Evolutionary conservation across 2,113 vertebrate species (phyloP).

Genomic region (Xenus cinereus): DNA sequence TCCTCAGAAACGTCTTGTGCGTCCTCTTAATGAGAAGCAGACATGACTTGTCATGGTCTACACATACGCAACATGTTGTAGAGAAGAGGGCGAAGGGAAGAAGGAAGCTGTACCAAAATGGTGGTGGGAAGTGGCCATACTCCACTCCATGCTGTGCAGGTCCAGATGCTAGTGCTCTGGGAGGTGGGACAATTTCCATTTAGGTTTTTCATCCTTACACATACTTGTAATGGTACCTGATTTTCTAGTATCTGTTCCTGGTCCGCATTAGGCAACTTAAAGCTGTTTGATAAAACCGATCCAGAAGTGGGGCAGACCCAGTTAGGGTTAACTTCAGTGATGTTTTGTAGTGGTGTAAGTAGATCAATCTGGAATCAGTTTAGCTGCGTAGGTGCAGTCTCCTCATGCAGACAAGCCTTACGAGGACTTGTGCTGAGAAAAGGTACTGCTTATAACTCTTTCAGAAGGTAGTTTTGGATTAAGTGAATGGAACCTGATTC

Average conservation of each 20-base stretch:
- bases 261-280: not conserved
- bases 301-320: not conserved
- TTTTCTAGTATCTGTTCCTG: not conserved
- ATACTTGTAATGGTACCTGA: not conserved
- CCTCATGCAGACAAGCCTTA: not conserved
- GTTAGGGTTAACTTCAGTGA: not conserved
- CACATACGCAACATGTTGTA: fast-evolving
- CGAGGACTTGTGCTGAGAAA: slow-evolving; percentile 6
- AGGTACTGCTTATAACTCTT: not conserved
- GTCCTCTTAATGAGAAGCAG: not conserved
- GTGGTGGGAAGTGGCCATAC: not conserved
- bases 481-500: slow-evolving; percentile 41
- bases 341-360: not conserved
- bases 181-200: not conserved
- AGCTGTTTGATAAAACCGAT: not conserved
- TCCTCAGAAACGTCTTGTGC: not conserved
- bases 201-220: not conserved
- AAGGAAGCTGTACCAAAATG: not conserved
- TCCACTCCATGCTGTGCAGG: not conserved
- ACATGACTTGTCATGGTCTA: not conserved
- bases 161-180: not conserved
- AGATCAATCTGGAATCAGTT: slow-evolving; percentile 28
- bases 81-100: not conserved
- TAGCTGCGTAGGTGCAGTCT: not conserved
- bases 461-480: slow-evolving; percentile 24